Evolutionary conservation across 2,797 vertebrate genomes (phyloP).

Genomic region (Xiphophorus birchmanni): DNA sequence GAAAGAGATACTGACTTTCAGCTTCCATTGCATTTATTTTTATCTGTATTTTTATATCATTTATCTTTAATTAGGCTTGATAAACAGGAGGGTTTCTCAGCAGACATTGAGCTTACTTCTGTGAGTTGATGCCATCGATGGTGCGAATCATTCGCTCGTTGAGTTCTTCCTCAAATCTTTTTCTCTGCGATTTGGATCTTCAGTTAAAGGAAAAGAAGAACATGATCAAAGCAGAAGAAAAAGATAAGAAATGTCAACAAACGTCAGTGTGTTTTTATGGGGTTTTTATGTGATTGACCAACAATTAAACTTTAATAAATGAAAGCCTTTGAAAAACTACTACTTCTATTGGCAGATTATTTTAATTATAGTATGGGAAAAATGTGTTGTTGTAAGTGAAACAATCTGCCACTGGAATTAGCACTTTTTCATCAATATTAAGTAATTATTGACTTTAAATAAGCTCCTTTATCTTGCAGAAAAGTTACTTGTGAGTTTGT

Average conservation of each 20-base stretch:
- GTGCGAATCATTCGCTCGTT: conserved; percentile 98
- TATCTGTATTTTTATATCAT: not conserved
- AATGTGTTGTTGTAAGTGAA: too few species aligned
- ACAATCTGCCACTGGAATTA: too few species aligned
- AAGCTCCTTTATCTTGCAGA: too few species aligned
- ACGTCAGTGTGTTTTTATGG: not conserved
- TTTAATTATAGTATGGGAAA: too few species aligned
- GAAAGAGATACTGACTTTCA: too few species aligned
- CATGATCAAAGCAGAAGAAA: not conserved
- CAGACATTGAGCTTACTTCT: conserved; percentile 84
- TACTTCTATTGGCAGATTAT: too few species aligned
- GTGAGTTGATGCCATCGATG: conserved; percentile 96
- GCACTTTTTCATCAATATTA: too few species aligned
- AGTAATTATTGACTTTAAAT: too few species aligned
- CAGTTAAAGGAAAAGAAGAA: not conserved
- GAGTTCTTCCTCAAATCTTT: conserved; percentile 95
- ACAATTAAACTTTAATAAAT: not conserved
- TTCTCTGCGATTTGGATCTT: conserved; percentile 97
- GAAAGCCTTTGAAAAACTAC: too few species aligned
- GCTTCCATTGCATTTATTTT: not conserved
- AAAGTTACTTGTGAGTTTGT: too few species aligned
- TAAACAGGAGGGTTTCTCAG: not conserved
- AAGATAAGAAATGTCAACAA: not conserved
- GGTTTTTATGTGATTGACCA: not conserved
- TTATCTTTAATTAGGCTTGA: not conserved